Evolutionary conservation across 2,888 invertebrate genomes (phyloP).

Genomic region (Ephialtes manifestator): DNA sequence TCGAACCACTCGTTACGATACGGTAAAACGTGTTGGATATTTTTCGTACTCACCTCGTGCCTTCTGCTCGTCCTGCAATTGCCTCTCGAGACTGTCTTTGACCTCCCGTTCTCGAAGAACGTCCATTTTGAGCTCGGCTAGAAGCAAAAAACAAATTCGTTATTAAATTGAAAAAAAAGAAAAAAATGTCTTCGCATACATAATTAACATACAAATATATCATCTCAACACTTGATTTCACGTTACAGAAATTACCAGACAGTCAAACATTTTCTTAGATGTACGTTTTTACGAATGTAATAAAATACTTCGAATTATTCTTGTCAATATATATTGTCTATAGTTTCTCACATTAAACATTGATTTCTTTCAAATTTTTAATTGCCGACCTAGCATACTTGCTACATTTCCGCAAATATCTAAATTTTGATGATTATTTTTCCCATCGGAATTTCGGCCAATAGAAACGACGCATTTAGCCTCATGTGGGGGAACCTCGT

Average conservation of each 20-base stretch:
- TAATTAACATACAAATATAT: background rate
- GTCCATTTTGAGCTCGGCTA: slow-evolving; percentile 99
- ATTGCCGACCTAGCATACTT: no score
- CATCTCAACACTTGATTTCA: background rate
- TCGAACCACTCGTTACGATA: slow-evolving; percentile 18
- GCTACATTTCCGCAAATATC: no score
- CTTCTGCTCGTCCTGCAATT: slow-evolving; percentile 97
- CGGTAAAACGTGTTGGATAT: slow-evolving; percentile 6
- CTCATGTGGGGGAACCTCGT: no score
- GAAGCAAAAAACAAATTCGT: slow-evolving; percentile 71
- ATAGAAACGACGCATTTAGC: no score
- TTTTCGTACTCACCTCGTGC: slow-evolving; percentile 93
- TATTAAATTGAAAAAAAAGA: background rate
- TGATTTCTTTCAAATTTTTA: no score
- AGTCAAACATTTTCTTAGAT: no score
- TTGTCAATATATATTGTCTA: no score
- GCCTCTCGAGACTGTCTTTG: slow-evolving; percentile 97
- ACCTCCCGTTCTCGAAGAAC: slow-evolving; percentile 96
- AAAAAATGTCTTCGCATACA: background rate
- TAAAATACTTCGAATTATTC: background rate
- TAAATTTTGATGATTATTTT: no score
- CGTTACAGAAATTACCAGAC: no score
- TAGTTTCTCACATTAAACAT: no score
- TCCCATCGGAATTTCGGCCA: no score
- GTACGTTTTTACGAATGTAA: background rate